Base-by-base conservation (phyloP, 2,888 invertebrate species). In the Eilema depressum region DNA sequence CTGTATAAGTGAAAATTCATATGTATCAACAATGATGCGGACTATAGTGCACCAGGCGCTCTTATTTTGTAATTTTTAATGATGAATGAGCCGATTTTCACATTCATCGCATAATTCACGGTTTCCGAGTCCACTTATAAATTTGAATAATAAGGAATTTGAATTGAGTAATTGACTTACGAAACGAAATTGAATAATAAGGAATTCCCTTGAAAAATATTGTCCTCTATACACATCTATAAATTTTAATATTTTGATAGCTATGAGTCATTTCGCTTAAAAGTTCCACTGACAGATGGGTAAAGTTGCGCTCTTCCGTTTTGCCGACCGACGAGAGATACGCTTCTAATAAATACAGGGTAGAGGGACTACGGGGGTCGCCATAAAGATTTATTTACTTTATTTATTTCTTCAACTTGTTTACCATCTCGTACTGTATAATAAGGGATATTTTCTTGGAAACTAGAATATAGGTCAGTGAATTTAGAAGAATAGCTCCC, bases 241-340 rank as follows among this genome's bases (percentile, higher is more conserved):
- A 53, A 53, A 53, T 53, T 53, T 53, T n/a, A n/a, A 53, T 53
- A 53, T n/a, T 53, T 53, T 53, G 53, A 53, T 53, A n/a, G 53
- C 53, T 10, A 53, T 53, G n/a, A 53, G 53, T 53, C 53, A 53
- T 53, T 53, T 53, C 53, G 53, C 53, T 53, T n/a, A 53, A 53
- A 53, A 53, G 53, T 53, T 53, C 1, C 8, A n/a, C 53, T 20
- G 53, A 53, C n/a, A n/a, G 53, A 53, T 53, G 53, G 53, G n/a
- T 0, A 53, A 53, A 53, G 53, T 53, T 53, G n/a, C 10, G 20
- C 53, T n/a, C 53, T 53, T 53, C n/a, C 53, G 47, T 47, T 17
- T 53, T 10, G 53, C 8, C 47, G 53, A 47, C 5, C 47, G 47
- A 3, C 47, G 47, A 3, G 4, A 20, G 47, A 53, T 10, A 53